These are phyloP conservation scores for Therioaphis trifolii DNA, from an alignment of 2,888 invertebrate species.

Conservation along the genomic window DNA sequence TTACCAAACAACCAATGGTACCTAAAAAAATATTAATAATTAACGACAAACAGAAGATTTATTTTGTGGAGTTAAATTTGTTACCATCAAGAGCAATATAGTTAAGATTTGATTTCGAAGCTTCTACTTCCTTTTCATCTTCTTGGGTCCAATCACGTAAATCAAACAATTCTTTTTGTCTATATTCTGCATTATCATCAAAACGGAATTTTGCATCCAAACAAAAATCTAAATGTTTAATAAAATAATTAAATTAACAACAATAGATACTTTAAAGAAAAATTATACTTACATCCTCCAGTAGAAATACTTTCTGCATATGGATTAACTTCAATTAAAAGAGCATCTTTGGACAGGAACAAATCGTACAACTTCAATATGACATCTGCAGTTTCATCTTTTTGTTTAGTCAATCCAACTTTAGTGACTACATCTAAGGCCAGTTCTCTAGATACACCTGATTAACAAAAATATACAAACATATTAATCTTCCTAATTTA, in stretches of 20 bases:
- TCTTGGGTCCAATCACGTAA: constrained; percentile 90
- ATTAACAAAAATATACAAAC: not conserved
- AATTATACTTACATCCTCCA: constrained; percentile 75
- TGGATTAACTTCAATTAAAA: constrained; percentile 93
- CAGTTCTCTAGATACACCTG: constrained; percentile 77
- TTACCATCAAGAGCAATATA: constrained; percentile 92
- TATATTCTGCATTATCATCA: constrained; percentile 93
- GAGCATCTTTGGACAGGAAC: constrained; percentile 89
- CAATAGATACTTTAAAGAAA: no score
- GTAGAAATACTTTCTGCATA: constrained; percentile 87
- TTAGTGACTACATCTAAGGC: constrained; percentile 78
- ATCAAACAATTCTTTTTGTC: constrained; percentile 88
- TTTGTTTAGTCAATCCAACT: constrained; percentile 79
- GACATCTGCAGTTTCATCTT: constrained; percentile 79
- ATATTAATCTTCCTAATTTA: not conserved
- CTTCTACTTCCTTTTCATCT: constrained; percentile 91
- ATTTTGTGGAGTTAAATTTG: not conserved
- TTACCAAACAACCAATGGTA: constrained; percentile 93
- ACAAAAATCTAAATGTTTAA: constrained; percentile 82
- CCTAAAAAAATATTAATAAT: constrained; percentile 68
- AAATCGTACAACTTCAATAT: constrained; percentile 85
- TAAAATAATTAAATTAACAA: no score
- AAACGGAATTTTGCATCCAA: constrained; percentile 95
- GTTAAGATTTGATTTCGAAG: constrained; percentile 88
- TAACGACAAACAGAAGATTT: not conserved